These are phyloP conservation scores for Chrysocyon brachyurus DNA, from an alignment of 2,797 vertebrate genomes.

Conservation along the genomic window DNA sequence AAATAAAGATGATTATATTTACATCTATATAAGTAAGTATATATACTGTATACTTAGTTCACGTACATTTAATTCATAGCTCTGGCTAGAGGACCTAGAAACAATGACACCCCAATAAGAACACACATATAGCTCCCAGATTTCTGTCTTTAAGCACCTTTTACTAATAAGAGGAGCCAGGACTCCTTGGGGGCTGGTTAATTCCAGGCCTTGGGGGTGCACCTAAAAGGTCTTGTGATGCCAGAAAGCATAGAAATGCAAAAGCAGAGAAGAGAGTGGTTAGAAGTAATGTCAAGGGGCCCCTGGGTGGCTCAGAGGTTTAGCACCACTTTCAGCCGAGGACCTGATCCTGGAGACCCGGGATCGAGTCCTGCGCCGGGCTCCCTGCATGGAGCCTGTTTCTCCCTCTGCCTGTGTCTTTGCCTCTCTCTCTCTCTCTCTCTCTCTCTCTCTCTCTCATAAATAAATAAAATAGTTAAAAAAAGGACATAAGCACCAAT, in stretches of 20 bases:
- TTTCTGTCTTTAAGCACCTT: not conserved
- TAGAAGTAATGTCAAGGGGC: too few relatives aligned
- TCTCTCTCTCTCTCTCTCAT: too few relatives aligned
- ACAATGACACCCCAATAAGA: not conserved
- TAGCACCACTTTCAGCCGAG: too few relatives aligned
- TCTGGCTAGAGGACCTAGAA: not conserved
- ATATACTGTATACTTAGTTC: not conserved
- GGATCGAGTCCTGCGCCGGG: accelerated
- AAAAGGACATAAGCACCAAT: not conserved
- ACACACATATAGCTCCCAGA: not conserved
- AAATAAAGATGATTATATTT: not conserved
- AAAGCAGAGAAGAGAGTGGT: too few relatives aligned
- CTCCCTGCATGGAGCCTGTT: too few relatives aligned
- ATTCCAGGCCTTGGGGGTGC: not conserved
- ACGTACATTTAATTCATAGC: not conserved
- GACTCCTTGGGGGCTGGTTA: not conserved
- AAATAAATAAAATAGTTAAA: too few relatives aligned
- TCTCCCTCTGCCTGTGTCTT: too few relatives aligned
- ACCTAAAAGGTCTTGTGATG: not conserved
- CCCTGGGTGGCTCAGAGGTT: too few relatives aligned
- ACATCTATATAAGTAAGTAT: not conserved
- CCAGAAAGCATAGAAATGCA: not conserved
- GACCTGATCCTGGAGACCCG: too few relatives aligned
- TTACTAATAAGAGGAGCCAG: not conserved
- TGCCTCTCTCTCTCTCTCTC: too few relatives aligned